Evolutionary conservation across 2,888 invertebrate species (phyloP).

Genomic region (Drosophila anceps): DNA sequence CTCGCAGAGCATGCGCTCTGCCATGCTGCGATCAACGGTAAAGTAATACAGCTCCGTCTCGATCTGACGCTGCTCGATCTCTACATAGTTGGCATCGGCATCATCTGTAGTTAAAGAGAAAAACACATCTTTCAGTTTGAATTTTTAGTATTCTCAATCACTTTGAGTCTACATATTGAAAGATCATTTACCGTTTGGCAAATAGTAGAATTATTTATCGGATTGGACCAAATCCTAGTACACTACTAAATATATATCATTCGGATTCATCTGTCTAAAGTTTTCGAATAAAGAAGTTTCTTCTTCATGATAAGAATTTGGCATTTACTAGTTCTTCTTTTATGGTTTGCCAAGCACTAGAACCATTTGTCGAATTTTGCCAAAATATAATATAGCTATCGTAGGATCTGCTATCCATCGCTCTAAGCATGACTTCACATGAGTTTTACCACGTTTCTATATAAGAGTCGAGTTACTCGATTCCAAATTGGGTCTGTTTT

Average conservation of each 20-base stretch:
- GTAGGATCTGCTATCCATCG: no score
- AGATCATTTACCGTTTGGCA: background rate
- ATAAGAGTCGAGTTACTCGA: no score
- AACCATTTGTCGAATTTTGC: background rate
- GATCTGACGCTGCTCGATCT: conserved; percentile 79
- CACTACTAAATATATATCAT: no score
- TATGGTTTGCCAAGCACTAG: background rate
- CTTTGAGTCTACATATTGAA: background rate
- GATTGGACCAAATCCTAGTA: background rate
- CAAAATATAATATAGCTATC: background rate
- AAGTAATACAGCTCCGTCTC: conserved; percentile 84
- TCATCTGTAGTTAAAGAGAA: conserved; percentile 61
- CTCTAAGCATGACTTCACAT: no score
- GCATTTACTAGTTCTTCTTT: background rate
- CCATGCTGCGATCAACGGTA: conserved; percentile 81
- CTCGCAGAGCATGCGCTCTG: conserved; percentile 80
- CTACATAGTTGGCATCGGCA: conserved; percentile 79
- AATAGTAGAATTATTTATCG: background rate
- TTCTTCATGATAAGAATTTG: no score
- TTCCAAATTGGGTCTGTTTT: no score
- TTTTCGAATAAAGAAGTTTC: no score
- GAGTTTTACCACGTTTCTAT: no score
- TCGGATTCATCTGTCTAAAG: no score
- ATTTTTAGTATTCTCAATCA: background rate
- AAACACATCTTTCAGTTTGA: no score